Conservation (phyloP, 2,797 vertebrate species). For the Megalops cyprinoides region DNA sequence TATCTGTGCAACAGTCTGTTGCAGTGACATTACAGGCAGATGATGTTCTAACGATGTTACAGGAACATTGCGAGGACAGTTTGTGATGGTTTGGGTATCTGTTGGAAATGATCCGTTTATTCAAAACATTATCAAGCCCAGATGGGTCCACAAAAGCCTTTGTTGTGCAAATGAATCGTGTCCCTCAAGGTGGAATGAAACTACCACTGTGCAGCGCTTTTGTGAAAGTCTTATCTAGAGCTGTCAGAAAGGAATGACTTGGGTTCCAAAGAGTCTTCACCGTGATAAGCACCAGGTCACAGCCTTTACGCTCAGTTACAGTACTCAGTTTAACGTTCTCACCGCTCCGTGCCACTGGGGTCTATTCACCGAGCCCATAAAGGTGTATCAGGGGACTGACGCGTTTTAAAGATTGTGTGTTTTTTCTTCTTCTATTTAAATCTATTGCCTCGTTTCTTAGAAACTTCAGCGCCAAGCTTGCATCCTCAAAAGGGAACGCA, state of each 20-base stretch:
- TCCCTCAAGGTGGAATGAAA: not conserved
- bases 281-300: not conserved
- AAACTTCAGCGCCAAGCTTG: slow-evolving; percentile 52
- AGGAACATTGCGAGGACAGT: not conserved
- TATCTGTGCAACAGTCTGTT: not conserved
- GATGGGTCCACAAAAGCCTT: not conserved
- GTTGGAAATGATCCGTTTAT: too few relatives aligned
- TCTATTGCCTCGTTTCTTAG: slow-evolving; percentile 47
- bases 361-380: not conserved
- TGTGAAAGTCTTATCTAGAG: not conserved
- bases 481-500: slow-evolving; percentile 52
- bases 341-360: not conserved
- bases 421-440: slow-evolving; percentile 19
- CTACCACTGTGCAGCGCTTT: not conserved
- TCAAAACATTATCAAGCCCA: not conserved
- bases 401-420: not conserved
- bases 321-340: not conserved
- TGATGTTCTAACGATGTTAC: not conserved
- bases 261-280: not conserved
- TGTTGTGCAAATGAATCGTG: not conserved
- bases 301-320: not conserved
- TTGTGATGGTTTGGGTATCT: too few relatives aligned
- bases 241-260: not conserved
- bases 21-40: not conserved
- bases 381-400: not conserved